Base-by-base conservation (phyloP, 2,888 invertebrate genomes). In the Hedychridium roseum region DNA sequence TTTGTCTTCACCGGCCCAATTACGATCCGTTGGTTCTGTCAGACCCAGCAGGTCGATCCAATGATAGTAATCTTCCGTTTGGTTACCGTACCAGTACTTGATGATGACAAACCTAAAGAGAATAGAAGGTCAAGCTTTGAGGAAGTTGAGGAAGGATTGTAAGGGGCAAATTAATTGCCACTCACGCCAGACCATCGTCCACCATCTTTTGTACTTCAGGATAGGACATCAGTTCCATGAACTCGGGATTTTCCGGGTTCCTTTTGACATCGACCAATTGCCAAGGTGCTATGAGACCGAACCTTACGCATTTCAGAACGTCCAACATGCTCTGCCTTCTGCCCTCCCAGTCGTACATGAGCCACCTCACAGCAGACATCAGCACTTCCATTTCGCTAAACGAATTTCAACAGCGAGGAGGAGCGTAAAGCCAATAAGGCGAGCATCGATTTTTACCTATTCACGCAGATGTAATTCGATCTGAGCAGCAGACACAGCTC, bases 311-410 rank as follows among this genome's bases (percentile, higher is more conserved):
- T 1, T 82, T 81, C 78, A 91, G 81, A 1, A 92, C 81, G 4
- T 87, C 84, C 0, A 85, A 78, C 15, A 87, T 80, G 52, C 82
- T 70, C 14, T 80, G 74, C 14, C 84, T 82, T 1, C 92, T 82
- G 1, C 82, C 79, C 0, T 83, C 69, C 90, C 90, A 91, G 64
- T 89, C 84, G 36, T 86, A 83, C 72, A 87, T 86, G 15, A 92
- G 73, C 92, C 92, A 92, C 14, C 91, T 83, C 0, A 91, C 87
- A 0, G 88, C 91, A 0, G 91, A 85, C 89, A 92, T 90, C 30
- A 91, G 83, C 0, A 91, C 85, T 78, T 91, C 89, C 81, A 88
- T 86, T 78, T 90, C 89, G 65, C 86, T 85, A 52, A 16, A 64
- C 52, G 9, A 43, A 40, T 14, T 35, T n/a, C 7, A 3, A 11